A percentile compares a stretch with the other conserved stretches of the same genome.
phyloP scores from a whole-genome alignment of 2,888 invertebrate genomes.

The Ectropis crepuscularia region DNA sequence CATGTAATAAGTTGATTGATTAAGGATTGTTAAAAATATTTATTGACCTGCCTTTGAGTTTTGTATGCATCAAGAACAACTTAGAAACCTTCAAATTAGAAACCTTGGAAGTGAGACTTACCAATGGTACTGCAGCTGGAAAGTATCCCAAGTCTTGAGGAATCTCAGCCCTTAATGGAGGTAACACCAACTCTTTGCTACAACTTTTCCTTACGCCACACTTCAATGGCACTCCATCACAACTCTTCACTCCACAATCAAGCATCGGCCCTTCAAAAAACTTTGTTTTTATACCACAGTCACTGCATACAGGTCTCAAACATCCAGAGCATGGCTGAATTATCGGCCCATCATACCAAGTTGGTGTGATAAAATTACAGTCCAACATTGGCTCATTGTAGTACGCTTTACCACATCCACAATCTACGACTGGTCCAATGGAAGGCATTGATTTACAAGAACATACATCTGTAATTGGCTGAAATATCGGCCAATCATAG shows the following conservation, averaged over 20 bases:
- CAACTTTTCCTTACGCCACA: slow-evolving; percentile 4
- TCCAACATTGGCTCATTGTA: neutral
- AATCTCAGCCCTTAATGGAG: slow-evolving; percentile 54
- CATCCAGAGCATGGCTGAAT: neutral
- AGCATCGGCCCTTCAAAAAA: neutral
- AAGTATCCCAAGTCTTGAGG: slow-evolving; percentile 57
- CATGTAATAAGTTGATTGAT: too few relatives aligned
- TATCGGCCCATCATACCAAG: neutral
- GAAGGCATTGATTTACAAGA: neutral
- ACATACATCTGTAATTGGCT: neutral
- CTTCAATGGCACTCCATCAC: neutral
- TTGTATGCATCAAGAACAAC: too few relatives aligned
- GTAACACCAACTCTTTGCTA: slow-evolving; percentile 50
- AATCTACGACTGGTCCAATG: neutral
- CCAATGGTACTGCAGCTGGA: slow-evolving; percentile 50
- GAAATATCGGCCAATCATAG: neutral
- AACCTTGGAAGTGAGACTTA: slow-evolving; percentile 4
- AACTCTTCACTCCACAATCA: neutral
- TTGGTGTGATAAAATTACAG: neutral
- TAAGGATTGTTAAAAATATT: too few relatives aligned
- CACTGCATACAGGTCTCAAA: neutral
- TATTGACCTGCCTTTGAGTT: too few relatives aligned
- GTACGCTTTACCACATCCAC: neutral
- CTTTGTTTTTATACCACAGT: neutral
- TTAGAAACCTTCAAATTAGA: too few relatives aligned